Evolutionary conservation across 2,797 vertebrate species (phyloP).

Genomic region (Brachyrhaphis roseni): DNA sequence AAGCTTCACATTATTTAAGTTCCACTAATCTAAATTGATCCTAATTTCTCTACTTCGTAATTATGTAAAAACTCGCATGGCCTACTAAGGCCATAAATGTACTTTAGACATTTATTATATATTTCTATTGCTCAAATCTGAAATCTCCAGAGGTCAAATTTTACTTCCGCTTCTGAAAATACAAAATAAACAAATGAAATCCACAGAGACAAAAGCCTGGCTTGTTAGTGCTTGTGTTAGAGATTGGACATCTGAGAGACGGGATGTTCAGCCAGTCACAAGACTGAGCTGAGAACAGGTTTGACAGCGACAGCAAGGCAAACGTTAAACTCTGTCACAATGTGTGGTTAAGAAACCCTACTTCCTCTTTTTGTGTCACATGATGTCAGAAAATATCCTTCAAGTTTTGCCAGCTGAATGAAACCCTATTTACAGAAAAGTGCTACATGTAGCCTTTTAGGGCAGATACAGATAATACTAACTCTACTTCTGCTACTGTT

Average conservation of each 20-base stretch:
- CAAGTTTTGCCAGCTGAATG: background rate
- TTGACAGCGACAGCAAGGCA: background rate
- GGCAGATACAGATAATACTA: background rate
- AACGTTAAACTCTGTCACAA: slow-evolving; percentile 2
- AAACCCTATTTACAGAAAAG: background rate
- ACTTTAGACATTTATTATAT: background rate
- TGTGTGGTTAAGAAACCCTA: slow-evolving; percentile 9
- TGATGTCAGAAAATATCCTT: slow-evolving; percentile 12
- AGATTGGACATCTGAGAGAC: background rate
- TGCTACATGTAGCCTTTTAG: background rate
- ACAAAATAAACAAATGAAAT: background rate
- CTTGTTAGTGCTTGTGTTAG: background rate
- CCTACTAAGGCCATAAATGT: background rate
- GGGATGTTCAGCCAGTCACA: slow-evolving; percentile 10
- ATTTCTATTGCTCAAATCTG: background rate
- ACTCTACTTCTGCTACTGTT: background rate
- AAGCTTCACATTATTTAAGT: background rate
- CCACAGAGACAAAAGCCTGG: background rate
- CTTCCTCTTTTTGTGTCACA: slow-evolving; percentile 49
- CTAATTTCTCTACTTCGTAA: background rate
- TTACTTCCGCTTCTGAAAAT: background rate
- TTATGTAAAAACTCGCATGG: background rate
- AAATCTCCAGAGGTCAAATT: background rate
- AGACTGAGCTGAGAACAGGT: background rate
- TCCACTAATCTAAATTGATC: background rate